Conservation (phyloP, 2,113 vertebrate species). For the Chaetorhynchus papuensis region DNA sequence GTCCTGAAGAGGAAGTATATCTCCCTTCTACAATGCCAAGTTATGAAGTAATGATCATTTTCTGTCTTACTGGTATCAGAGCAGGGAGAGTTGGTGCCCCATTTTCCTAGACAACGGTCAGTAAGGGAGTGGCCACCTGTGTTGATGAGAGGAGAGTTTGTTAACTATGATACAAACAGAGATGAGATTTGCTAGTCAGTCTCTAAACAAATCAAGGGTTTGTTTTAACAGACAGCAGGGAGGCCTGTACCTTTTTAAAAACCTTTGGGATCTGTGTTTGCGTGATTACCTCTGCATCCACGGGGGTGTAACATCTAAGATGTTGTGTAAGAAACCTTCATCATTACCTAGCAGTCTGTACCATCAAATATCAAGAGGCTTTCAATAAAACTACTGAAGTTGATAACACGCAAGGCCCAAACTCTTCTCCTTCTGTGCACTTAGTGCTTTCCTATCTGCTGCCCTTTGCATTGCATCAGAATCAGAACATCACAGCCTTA, state of each 20-base stretch:
- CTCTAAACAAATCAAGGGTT: neutral
- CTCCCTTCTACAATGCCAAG: neutral
- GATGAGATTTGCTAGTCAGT: neutral
- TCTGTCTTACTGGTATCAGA: neutral
- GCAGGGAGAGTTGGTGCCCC: neutral
- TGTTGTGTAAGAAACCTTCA: neutral
- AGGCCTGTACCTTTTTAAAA: neutral
- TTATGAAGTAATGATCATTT: neutral
- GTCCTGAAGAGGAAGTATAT: neutral
- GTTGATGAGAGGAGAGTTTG: neutral
- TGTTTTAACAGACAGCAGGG: neutral
- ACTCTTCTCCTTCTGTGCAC: neutral
- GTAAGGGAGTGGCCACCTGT: neutral
- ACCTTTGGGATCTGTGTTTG: neutral
- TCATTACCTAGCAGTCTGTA: neutral
- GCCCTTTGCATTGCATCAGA: neutral
- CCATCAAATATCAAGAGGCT: neutral
- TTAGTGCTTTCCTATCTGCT: neutral
- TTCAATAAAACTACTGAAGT: neutral
- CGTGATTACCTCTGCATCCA: accelerated
- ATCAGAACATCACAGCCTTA: neutral
- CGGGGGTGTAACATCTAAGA: neutral
- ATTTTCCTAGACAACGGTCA: neutral
- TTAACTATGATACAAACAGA: neutral
- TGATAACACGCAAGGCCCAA: neutral